These are phyloP conservation scores for Acyrthosiphon pisum DNA, from an alignment of 1,140 invertebrate species.

Conservation along the genomic window DNA sequence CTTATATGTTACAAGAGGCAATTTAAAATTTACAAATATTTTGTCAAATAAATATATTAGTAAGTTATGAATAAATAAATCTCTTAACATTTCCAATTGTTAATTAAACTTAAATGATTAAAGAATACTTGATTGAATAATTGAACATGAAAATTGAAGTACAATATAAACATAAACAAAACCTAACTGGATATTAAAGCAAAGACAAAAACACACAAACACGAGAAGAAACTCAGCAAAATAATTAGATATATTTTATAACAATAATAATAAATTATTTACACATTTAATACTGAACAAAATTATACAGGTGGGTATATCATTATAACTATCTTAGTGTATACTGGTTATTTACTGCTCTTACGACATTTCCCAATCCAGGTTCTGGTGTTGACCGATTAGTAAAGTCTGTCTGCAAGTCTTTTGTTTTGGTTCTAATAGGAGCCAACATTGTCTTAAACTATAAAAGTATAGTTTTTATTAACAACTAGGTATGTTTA, in stretches of 20 bases:
- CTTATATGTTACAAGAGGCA: neutral
- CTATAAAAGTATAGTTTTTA: neutral
- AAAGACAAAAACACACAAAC: conserved; percentile 31
- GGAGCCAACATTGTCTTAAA: conserved; percentile 54
- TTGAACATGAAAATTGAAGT: conserved; percentile 5
- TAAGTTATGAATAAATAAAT: conserved; percentile 22
- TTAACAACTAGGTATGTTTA: neutral
- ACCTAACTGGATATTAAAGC: neutral
- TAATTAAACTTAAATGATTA: neutral
- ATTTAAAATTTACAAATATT: neutral
- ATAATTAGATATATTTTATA: conserved; percentile 25
- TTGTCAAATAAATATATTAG: neutral
- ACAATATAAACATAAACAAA: neutral
- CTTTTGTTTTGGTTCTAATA: conserved; percentile 55
- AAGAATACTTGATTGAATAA: conserved; percentile 6
- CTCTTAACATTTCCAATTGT: conserved; percentile 13
- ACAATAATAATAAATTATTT: conserved; percentile 16
- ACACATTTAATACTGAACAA: conserved; percentile 43
- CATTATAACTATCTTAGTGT: conserved; percentile 42
- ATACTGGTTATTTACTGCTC: conserved; percentile 55
- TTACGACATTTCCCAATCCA: conserved; percentile 34
- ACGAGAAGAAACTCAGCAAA: neutral
- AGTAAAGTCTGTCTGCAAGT: conserved; percentile 48
- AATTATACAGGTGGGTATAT: conserved; percentile 25
- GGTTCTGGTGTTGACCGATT: conserved; percentile 53